These are phyloP conservation scores for Tipula vernalis DNA, from an alignment of 2,888 invertebrate genomes.

Conservation along the genomic window DNA sequence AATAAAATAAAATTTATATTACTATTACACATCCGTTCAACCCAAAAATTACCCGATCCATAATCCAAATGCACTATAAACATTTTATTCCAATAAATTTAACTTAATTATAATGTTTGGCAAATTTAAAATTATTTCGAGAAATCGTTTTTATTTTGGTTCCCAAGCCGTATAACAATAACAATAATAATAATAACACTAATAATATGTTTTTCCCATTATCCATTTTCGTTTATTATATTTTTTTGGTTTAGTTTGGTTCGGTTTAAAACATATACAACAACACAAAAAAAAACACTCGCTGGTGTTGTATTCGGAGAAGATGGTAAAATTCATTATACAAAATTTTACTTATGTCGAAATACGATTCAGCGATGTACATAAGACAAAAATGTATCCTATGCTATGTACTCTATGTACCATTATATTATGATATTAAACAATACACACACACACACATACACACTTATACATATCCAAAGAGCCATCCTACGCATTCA, in stretches of 20 bases:
- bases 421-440: neutral
- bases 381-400: neutral
- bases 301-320: neutral
- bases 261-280: neutral
- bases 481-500: neutral
- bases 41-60: neutral
- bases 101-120: neutral
- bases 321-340: neutral
- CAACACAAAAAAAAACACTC: neutral
- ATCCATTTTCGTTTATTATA: neutral
- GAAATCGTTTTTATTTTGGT: neutral
- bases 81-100: neutral
- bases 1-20: neutral
- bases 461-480: neutral
- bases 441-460: neutral
- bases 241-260: neutral
- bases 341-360: neutral
- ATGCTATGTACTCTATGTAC: neutral
- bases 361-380: neutral
- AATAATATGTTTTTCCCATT: neutral
- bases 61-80: neutral
- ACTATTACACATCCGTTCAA: neutral
- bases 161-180: neutral
- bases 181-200: neutral
- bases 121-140: neutral